These are phyloP conservation scores for Margarornis squamiger DNA, from an alignment of 2,797 vertebrate genomes.

Conservation along the genomic window DNA sequence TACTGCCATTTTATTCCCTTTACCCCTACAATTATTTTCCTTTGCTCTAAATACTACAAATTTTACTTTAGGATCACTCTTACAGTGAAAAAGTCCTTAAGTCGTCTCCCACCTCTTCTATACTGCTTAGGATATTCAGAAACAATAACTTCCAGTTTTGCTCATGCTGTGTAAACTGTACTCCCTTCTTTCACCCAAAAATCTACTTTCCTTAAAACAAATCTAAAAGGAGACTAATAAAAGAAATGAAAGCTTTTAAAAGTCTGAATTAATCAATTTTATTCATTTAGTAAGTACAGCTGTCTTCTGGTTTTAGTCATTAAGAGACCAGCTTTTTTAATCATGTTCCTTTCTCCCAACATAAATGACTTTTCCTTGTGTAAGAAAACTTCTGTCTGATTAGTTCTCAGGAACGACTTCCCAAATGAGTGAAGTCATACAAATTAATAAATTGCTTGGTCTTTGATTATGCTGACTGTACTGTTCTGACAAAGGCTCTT, in stretches of 20 bases:
- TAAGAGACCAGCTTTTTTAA: not conserved
- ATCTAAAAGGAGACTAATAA: not conserved
- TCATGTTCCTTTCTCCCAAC: not conserved
- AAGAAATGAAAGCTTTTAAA: not conserved
- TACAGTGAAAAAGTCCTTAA: not conserved
- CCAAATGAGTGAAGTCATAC: not conserved
- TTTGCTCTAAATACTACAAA: not conserved
- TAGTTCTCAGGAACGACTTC: not conserved
- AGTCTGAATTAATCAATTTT: not conserved
- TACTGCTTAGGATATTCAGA: not conserved
- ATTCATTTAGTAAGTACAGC: not conserved
- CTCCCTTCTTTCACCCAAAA: not conserved
- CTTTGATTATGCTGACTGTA: accelerated
- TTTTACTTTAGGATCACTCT: not conserved
- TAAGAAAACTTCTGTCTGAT: not conserved
- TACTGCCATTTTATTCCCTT: not conserved
- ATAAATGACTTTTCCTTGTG: not conserved
- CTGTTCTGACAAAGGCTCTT: not conserved
- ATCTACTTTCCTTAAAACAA: not conserved
- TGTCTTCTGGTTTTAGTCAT: not conserved
- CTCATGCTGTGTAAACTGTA: not conserved
- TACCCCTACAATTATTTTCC: not conserved
- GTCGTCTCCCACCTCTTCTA: not conserved
- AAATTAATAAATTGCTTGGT: not conserved
- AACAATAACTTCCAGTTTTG: not conserved